These are phyloP conservation scores for Bovichtus variegatus DNA, from an alignment of 2,797 vertebrate genomes.

Conservation along the genomic window DNA sequence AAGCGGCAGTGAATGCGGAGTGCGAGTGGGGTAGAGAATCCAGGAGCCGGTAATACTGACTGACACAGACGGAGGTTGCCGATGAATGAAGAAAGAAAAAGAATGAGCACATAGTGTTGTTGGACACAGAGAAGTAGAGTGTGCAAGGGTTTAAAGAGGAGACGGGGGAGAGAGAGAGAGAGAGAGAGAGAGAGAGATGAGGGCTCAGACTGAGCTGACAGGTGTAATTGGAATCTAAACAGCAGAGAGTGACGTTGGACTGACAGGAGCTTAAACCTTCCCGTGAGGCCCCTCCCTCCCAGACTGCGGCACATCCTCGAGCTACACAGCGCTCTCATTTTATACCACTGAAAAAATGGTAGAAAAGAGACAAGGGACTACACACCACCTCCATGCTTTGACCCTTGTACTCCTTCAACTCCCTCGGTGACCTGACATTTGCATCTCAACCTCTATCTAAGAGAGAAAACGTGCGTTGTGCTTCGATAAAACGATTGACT, in stretches of 20 bases:
- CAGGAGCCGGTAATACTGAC: constrained; percentile 65
- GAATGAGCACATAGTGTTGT: constrained; percentile 63
- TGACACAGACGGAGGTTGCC: constrained; percentile 64
- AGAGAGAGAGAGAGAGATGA: constrained; percentile 58
- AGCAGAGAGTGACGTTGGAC: constrained; percentile 71
- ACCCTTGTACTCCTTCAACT: constrained; percentile 28
- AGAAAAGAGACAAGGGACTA: constrained; percentile 1
- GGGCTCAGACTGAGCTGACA: constrained; percentile 75
- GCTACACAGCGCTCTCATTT: constrained; percentile 25
- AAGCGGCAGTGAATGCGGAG: constrained; percentile 31
- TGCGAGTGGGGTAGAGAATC: constrained; percentile 25
- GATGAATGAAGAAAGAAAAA: constrained; percentile 58
- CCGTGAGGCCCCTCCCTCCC: constrained; percentile 34
- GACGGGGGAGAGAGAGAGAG: constrained; percentile 33
- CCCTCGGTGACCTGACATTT: constrained; percentile 34
- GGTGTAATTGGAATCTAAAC: constrained; percentile 84
- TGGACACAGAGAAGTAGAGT: constrained; percentile 54
- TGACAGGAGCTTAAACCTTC: constrained; percentile 78
- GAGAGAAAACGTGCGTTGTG: neutral
- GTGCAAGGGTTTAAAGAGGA: constrained; percentile 50
- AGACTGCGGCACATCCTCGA: constrained; percentile 22
- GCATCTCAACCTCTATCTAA: constrained; percentile 5
- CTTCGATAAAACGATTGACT: neutral
- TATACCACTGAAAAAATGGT: constrained; percentile 27
- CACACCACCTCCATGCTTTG: constrained; percentile 27